Conservation (phyloP, 2,797 vertebrate genomes). For the Limnodromus scolopaceus region DNA sequence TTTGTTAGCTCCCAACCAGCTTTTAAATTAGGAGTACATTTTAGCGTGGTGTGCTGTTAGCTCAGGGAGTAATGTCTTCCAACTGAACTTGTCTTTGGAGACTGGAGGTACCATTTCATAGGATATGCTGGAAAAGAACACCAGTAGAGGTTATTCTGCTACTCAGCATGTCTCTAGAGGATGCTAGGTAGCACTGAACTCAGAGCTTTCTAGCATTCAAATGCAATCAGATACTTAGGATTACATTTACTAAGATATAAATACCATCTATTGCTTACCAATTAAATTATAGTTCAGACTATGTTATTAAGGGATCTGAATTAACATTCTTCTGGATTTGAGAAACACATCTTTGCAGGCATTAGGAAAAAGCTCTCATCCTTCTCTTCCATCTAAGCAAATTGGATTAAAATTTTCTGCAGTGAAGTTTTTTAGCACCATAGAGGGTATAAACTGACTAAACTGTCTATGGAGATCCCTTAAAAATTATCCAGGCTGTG, state of each 20-base stretch:
- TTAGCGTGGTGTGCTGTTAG: not conserved
- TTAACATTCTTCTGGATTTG: not conserved
- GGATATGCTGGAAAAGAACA: not conserved
- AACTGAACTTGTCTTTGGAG: not conserved
- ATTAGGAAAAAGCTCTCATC: not conserved
- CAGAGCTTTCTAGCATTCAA: not conserved
- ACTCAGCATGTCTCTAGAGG: not conserved
- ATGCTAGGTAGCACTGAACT: not conserved
- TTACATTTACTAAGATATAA: constrained; percentile 18
- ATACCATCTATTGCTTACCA: not conserved
- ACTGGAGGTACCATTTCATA: not conserved
- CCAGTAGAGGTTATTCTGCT: not conserved
- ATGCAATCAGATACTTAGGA: not conserved
- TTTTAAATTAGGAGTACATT: not conserved
- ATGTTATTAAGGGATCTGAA: constrained; percentile 9
- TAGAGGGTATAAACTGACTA: not conserved
- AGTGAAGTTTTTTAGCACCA: not conserved
- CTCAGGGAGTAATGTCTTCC: not conserved
- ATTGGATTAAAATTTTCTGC: not conserved
- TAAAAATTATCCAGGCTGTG: not conserved
- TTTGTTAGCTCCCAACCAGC: not conserved
- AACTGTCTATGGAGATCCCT: not conserved
- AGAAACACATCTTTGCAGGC: not conserved
- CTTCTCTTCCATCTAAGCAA: constrained; percentile 1
- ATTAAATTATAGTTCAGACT: not conserved